Base-by-base conservation (phyloP, 2,888 invertebrate species). In the Mallateleia sp. region DNA sequence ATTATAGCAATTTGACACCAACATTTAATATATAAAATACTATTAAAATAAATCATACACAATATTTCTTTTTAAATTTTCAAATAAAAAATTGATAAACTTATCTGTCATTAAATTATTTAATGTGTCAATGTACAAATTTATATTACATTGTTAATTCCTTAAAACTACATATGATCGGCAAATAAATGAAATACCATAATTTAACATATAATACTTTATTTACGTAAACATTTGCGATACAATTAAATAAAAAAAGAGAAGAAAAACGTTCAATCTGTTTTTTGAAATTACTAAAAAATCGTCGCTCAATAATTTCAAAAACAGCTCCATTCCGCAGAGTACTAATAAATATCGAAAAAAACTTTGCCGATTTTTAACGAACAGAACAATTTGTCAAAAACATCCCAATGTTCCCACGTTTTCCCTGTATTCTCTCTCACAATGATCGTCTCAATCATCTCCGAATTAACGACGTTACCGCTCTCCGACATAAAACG, bases 181-280 rank as follows among this genome's bases (percentile, higher is more conserved):
- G 22, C 18, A 45, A 42, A 64, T 47, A 20, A 38, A 38, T 11
- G 38, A 38, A 38, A 38, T 52, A 9, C 22, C 1, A 52, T 52
- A 24, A 22, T 52, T 52, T 84, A 84, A 84, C 79, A 79, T 78
- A 71, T 78, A 84, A 84, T 84, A 84, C 74, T 84, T 84, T 45
- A 78, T 71, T 77, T 50, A 78, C 32, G 42, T 38, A 38, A 66
- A 66, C 38, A 28, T 56, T 75, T 60, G 50, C 54, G 28, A 54
- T 74, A 45, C 8, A 64, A 74, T 74, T 67, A 45, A 81, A 62
- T 52, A 60, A 67, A 62, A 47, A 50, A 38, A 38, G 38, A 38
- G 38, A 38, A 28, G 11, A 66, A 45, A 45, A 47, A 66, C 5
- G 9, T 45, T 62, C 42, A 15, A 38, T 56, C 47, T 38, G 52